Evolutionary conservation across 2,113 vertebrate genomes (phyloP).

Genomic region (Lophura nycthemera): DNA sequence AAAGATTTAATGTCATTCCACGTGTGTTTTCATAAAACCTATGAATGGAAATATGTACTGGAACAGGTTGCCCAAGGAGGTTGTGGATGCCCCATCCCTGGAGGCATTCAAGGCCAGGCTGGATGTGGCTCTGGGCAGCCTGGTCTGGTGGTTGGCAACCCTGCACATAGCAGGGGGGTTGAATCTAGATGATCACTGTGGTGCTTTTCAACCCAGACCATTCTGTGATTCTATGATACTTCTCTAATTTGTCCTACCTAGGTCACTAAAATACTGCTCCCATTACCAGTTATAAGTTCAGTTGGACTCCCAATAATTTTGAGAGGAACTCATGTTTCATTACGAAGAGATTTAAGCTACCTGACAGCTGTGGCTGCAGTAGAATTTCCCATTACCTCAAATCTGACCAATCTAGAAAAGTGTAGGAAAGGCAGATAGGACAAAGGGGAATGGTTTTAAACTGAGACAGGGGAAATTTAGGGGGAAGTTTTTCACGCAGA

Average conservation of each 20-base stretch:
- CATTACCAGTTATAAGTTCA: neutral
- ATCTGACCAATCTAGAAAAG: neutral
- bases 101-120: no score
- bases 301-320: neutral
- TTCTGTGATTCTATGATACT: neutral
- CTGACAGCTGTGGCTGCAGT: neutral
- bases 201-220: no score
- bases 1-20: neutral
- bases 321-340: neutral
- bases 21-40: neutral
- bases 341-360: neutral
- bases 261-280: neutral
- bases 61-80: no score
- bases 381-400: neutral
- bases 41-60: neutral
- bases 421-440: neutral
- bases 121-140: no score
- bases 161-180: no score
- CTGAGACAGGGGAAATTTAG: no score
- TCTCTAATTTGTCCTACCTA: neutral
- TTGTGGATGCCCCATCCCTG: no score
- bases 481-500: no score
- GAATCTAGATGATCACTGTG: no score
- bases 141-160: no score
- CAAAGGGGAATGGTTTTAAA: no score